phyloP scores from a whole-genome alignment of 2,888 invertebrate genomes.

The Protonemura montana region DNA sequence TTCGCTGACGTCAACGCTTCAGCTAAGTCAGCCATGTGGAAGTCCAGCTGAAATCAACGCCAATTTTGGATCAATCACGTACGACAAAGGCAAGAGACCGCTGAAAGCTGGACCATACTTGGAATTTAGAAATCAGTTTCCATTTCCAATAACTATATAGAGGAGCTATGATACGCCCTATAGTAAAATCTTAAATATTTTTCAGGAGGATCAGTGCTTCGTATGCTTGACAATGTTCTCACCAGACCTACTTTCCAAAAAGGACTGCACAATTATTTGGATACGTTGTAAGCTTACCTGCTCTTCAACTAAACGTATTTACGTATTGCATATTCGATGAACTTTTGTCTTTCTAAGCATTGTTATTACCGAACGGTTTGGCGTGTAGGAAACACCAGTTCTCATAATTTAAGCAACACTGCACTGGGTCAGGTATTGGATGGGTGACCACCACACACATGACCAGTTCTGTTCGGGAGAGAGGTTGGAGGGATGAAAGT shows the following conservation, averaged over 20 bases:
- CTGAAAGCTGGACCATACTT: not conserved
- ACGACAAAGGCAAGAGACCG: conserved; percentile 48
- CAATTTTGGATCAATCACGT: conserved; percentile 48
- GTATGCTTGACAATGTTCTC: conserved; percentile 65
- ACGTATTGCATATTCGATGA: too few species aligned
- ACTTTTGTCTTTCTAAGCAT: too few species aligned
- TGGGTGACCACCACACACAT: too few species aligned
- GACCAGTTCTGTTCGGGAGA: too few species aligned
- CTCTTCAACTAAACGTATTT: too few species aligned
- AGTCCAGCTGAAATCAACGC: conserved; percentile 40
- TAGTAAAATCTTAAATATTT: conserved; percentile 23
- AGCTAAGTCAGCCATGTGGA: conserved; percentile 41
- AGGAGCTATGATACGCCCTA: too few species aligned
- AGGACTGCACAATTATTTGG: conserved; percentile 62
- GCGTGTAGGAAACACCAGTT: too few species aligned
- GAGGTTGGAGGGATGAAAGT: too few species aligned
- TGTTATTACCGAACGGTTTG: too few species aligned
- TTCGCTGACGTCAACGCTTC: conserved; percentile 41
- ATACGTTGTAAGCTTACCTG: conserved; percentile 56
- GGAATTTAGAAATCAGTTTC: not conserved
- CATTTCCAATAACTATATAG: not conserved
- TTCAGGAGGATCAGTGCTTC: conserved; percentile 62
- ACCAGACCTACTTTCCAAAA: conserved; percentile 65
- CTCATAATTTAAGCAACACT: too few species aligned
- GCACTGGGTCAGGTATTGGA: too few species aligned